Percentiles rank a stretch among this genome's conserved stretches.
phyloP scores from a whole-genome alignment of 2,797 vertebrate species.

The Sus cebifrons region DNA sequence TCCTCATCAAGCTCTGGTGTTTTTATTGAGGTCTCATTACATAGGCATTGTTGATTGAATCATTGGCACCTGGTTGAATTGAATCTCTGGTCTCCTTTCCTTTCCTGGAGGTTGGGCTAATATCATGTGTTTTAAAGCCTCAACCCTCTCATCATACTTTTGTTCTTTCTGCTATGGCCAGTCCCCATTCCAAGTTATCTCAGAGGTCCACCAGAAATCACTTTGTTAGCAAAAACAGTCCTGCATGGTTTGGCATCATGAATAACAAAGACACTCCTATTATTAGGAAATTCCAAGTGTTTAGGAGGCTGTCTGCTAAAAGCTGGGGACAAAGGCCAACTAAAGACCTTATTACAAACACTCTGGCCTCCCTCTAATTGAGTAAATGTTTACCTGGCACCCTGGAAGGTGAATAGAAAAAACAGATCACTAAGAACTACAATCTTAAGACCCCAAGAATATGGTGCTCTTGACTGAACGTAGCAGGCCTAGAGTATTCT shows the following conservation, averaged over 20 bases:
- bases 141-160: neutral
- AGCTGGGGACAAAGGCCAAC: neutral
- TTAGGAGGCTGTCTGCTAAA: neutral
- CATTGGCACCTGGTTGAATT: neutral
- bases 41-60: neutral
- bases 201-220: neutral
- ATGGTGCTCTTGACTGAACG: neutral
- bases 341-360: neutral
- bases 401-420: neutral
- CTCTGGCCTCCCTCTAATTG: neutral
- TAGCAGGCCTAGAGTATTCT: neutral
- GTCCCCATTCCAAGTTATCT: neutral
- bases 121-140: neutral
- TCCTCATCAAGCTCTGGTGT: neutral
- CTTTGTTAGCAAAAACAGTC: neutral
- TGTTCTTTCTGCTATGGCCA: neutral
- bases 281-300: neutral
- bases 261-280: neutral
- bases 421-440: neutral
- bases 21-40: neutral
- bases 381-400: neutral
- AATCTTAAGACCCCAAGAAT: neutral
- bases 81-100: neutral
- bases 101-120: neutral
- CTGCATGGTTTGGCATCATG: neutral